Percentiles rank a stretch among this genome's conserved stretches.
Evolutionary conservation across 2,888 invertebrate species (phyloP).

Genomic region (Ypsolopha scabrella): DNA sequence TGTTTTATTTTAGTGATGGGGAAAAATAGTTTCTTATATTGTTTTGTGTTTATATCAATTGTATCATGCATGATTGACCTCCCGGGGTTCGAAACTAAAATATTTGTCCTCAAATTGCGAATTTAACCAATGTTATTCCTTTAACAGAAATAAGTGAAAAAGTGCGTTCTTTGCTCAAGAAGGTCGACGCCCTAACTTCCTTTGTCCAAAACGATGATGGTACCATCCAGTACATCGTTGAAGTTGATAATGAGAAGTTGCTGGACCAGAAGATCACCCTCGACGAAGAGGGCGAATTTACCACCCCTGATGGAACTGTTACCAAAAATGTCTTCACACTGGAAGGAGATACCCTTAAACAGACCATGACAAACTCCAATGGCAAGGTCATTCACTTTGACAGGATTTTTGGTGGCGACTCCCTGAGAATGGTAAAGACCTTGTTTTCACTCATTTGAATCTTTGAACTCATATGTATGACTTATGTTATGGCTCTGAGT

Average conservation of each 20-base stretch:
- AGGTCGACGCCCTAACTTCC: conserved; percentile 5
- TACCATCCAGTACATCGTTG: conserved; percentile 9
- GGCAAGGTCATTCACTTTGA: conserved; percentile 8
- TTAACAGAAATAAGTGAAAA: conserved; percentile 8
- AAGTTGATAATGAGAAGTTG: background rate
- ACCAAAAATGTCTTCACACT: conserved; percentile 8
- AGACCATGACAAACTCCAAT: conserved; percentile 6
- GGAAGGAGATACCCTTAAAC: conserved; percentile 10
- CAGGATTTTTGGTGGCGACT: conserved; percentile 9
- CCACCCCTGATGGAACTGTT: conserved; percentile 8
- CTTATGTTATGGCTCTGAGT: too few species aligned
- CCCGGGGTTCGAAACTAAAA: too few species aligned
- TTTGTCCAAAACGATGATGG: conserved; percentile 13
- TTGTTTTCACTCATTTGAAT: background rate
- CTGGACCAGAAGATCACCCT: conserved; percentile 9
- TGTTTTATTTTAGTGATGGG: too few species aligned
- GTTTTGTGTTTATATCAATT: too few species aligned
- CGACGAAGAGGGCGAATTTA: conserved; percentile 8
- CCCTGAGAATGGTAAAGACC: conserved; percentile 11
- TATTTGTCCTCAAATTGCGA: too few species aligned
- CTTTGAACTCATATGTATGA: background rate
- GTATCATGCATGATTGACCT: too few species aligned
- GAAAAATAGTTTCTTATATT: too few species aligned
- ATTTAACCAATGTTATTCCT: too few species aligned
- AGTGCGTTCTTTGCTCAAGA: conserved; percentile 6